Evolutionary conservation across 2,888 invertebrate genomes (phyloP).

Genomic region (Lithophane ornitopus): DNA sequence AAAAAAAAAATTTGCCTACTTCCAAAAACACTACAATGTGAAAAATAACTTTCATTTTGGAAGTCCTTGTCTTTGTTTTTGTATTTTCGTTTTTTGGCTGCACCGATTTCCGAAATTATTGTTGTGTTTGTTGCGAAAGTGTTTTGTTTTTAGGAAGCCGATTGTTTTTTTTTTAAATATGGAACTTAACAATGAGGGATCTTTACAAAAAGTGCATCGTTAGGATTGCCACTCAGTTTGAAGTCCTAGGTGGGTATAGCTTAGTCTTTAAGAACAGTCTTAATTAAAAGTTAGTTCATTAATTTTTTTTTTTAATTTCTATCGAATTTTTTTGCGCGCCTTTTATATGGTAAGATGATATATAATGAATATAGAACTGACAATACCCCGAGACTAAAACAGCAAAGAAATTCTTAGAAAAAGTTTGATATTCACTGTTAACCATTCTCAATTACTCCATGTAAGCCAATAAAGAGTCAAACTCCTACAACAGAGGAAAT

Average conservation of each 20-base stretch:
- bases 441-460: neutral
- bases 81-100: too few species aligned
- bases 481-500: neutral
- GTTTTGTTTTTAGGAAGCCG: too few species aligned
- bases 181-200: neutral
- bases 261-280: neutral
- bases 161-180: too few species aligned
- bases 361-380: too few species aligned
- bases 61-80: too few species aligned
- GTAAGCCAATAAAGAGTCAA: neutral
- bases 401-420: neutral
- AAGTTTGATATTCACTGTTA: neutral
- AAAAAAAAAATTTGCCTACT: too few species aligned
- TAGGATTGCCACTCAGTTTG: constrained; percentile 8
- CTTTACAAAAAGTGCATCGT: constrained; percentile 10
- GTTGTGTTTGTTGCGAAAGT: too few species aligned
- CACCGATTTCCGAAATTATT: too few species aligned
- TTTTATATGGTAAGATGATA: neutral
- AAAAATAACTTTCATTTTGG: too few species aligned
- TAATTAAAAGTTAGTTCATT: neutral
- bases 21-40: too few species aligned
- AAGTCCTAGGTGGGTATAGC: neutral
- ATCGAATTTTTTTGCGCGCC: neutral
- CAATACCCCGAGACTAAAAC: neutral
- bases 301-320: too few species aligned